Base-by-base conservation (phyloP, 2,797 vertebrate genomes). In the Mionectes olivaceus region DNA sequence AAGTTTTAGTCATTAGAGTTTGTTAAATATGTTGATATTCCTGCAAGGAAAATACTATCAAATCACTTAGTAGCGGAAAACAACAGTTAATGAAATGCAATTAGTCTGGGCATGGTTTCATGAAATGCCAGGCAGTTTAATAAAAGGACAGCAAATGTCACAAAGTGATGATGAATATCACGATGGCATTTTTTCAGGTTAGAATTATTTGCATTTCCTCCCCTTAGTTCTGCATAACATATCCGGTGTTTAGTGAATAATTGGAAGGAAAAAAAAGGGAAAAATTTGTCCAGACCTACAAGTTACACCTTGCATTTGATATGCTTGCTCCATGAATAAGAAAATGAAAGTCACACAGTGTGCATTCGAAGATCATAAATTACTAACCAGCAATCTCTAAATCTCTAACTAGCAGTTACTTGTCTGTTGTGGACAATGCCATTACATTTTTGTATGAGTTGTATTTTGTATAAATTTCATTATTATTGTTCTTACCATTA, bases 71-170 rank as follows among this genome's bases (percentile, higher is more conserved):
- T 35, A 59, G 41, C 11, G 33, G 27, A 79, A 92, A 95, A 92
- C 59, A 93, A 79, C 32, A 55, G 30, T 82, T 84, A 84, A 79
- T 89, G 77, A 82, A 95, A 84, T 57, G 52, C 44, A 83, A 55
- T 95, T 95, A 93, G 33, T 67, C 59, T 84, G 56, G 52, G 52
- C 30, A 79, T 41, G 39, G 39, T 86, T 86, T 94, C 46, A 75
- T 90, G 37, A 95, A 97, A 96, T 89, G 56, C 71, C 74, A 93
- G 30, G 46, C 32, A 89, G 30, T 70, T 90, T 91, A 88, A 82
- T 81, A 68, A 85, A 92, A 92, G 56, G 60, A 92, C 41, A 89
- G 47, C 33, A 95, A 95, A 94, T 80, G 78, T 93, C 88, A 95
- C 60, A 84, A 93, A 85, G 41, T 80, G 60, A 73, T 77, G 78